These are phyloP conservation scores for Marmota monax DNA, from an alignment of 2,113 vertebrate species.

Conservation along the genomic window DNA sequence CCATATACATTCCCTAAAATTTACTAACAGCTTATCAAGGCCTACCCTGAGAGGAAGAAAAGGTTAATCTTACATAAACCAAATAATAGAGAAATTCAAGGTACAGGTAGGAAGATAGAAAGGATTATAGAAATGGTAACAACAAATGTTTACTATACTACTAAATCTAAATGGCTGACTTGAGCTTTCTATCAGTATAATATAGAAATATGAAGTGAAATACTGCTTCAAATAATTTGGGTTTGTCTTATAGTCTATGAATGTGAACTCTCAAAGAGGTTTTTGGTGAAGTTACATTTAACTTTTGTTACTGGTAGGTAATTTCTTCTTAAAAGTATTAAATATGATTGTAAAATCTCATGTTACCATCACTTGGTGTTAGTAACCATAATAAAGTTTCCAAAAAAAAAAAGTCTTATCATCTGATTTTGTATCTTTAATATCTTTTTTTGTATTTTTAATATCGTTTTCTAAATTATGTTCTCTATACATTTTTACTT, in stretches of 20 bases:
- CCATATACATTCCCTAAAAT: neutral
- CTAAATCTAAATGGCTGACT: conserved; percentile 94
- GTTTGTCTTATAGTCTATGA: conserved; percentile 94
- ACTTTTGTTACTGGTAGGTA: conserved; percentile 93
- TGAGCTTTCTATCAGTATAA: conserved; percentile 94
- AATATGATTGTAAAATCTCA: conserved; percentile 90
- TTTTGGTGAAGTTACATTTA: conserved; percentile 92
- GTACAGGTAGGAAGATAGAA: neutral
- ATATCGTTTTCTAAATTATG: conserved; percentile 89
- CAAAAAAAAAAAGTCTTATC: conserved; percentile 83
- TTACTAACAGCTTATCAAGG: neutral
- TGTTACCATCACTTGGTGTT: conserved; percentile 88
- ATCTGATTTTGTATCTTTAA: conserved; percentile 88
- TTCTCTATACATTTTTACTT: conserved; percentile 90
- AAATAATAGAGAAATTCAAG: neutral
- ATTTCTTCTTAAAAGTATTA: conserved; percentile 91
- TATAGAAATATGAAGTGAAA: conserved; percentile 92
- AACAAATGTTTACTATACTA: conserved; percentile 84
- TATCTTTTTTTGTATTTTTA: conserved; percentile 87
- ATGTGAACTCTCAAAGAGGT: conserved; percentile 92
- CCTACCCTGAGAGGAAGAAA: neutral
- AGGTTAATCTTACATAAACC: neutral
- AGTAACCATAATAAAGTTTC: conserved; percentile 90
- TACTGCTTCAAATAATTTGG: conserved; percentile 93
- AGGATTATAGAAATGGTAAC: neutral